Evolutionary conservation across 1,140 invertebrate genomes (phyloP).

Genomic region (Drosophila miranda): DNA sequence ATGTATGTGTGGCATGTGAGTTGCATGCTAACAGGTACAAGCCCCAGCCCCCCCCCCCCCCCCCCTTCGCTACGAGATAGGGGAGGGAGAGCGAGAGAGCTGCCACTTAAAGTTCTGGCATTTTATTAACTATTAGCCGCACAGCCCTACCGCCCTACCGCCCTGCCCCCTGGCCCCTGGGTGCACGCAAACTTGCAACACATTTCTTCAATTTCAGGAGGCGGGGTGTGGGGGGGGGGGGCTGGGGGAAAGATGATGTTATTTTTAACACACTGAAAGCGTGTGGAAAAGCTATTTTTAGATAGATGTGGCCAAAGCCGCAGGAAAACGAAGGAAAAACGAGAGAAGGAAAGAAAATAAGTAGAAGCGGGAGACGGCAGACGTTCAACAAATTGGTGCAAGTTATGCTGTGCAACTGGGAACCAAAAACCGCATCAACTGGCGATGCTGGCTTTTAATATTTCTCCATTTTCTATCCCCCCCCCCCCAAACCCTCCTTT

Average conservation of each 20-base stretch:
- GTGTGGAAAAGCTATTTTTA: conserved; percentile 79
- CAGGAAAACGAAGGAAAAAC: conserved; percentile 17
- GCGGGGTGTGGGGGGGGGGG: background rate
- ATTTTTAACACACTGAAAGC: conserved; percentile 80
- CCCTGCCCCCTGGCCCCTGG: background rate
- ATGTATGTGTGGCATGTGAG: conserved; percentile 5
- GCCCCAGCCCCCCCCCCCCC: too few relatives aligned
- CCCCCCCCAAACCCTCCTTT: too few relatives aligned
- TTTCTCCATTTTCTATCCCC: conserved; percentile 26
- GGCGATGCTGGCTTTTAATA: conserved; percentile 34
- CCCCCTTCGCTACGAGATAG: too few relatives aligned
- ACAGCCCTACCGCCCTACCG: conserved; percentile 16
- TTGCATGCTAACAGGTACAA: conserved; percentile 52
- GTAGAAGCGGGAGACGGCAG: conserved; percentile 14
- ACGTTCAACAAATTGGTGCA: conserved; percentile 29
- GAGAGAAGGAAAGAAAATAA: background rate
- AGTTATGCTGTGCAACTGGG: conserved; percentile 13
- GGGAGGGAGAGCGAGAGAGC: background rate
- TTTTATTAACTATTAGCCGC: conserved; percentile 75
- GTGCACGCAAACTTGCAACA: conserved; percentile 62
- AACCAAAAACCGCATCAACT: conserved; percentile 24
- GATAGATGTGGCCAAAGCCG: conserved; percentile 52
- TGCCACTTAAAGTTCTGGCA: conserved; percentile 59
- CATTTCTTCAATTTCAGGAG: conserved; percentile 70
- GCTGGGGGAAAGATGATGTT: conserved; percentile 67